Evolutionary conservation across 2,797 vertebrate genomes (phyloP).

Genomic region (Peromyscus eremicus): DNA sequence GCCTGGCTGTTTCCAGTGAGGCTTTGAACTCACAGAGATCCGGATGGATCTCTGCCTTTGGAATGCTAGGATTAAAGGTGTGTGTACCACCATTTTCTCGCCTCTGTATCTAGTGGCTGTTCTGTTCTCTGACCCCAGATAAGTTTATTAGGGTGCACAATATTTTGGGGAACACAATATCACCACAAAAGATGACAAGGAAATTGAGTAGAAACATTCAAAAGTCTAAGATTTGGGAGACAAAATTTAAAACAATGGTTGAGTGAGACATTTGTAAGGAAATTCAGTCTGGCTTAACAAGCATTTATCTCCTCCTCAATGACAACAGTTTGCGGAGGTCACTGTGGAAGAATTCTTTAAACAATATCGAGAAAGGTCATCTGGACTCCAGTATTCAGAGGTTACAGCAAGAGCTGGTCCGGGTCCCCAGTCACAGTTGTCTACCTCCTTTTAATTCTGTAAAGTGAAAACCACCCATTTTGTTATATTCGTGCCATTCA

Average conservation of each 20-base stretch:
- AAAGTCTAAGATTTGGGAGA: background rate
- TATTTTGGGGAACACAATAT: too few relatives aligned
- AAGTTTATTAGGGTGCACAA: too few relatives aligned
- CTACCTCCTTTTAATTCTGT: background rate
- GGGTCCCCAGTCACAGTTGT: accelerated
- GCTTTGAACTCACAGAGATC: too few relatives aligned
- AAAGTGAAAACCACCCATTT: background rate
- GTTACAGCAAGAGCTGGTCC: background rate
- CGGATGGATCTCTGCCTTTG: too few relatives aligned
- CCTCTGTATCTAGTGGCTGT: too few relatives aligned
- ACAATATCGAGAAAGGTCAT: too few relatives aligned
- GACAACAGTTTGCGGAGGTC: background rate
- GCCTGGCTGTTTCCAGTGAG: too few relatives aligned
- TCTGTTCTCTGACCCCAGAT: too few relatives aligned
- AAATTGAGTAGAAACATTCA: background rate
- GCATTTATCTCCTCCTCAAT: background rate
- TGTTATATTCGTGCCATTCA: background rate
- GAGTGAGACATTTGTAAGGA: slow-evolving; percentile 9
- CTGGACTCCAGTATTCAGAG: background rate
- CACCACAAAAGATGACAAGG: background rate
- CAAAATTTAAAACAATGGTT: slow-evolving; percentile 7
- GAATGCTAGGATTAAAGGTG: too few relatives aligned
- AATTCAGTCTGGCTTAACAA: background rate
- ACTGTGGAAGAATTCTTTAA: background rate
- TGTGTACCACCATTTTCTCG: too few relatives aligned